Evolutionary conservation across 2,888 invertebrate genomes (phyloP).

Genomic region (Zootermopsis nevadensis): DNA sequence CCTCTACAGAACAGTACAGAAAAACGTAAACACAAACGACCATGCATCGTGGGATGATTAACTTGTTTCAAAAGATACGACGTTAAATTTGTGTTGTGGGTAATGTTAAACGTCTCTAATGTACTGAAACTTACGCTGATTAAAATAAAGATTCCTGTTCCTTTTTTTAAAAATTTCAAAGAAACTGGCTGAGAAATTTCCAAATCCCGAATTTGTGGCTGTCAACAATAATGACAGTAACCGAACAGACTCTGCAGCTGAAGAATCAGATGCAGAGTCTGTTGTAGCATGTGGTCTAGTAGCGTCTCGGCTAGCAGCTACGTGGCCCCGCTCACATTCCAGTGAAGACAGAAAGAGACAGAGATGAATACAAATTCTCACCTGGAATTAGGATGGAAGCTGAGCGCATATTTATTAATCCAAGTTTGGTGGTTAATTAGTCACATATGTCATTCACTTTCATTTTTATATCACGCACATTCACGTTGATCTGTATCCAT

Average conservation of each 20-base stretch:
- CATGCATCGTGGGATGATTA: too few relatives aligned
- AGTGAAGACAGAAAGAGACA: slow-evolving; percentile 3
- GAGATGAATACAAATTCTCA: slow-evolving; percentile 20
- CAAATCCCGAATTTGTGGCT: background rate
- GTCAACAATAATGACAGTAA: background rate
- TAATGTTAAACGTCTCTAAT: too few relatives aligned
- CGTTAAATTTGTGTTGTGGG: too few relatives aligned
- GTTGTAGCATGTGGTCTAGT: slow-evolving; percentile 6
- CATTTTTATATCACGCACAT: background rate
- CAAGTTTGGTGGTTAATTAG: background rate
- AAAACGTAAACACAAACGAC: too few relatives aligned
- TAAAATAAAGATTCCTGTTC: too few relatives aligned
- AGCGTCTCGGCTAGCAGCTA: slow-evolving; percentile 17
- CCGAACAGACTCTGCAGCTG: background rate
- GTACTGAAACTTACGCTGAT: too few relatives aligned
- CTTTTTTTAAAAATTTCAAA: too few relatives aligned
- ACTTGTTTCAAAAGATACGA: too few relatives aligned
- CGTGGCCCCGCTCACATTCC: slow-evolving; percentile 31
- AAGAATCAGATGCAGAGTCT: background rate
- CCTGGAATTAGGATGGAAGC: slow-evolving; percentile 24
- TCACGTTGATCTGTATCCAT: background rate
- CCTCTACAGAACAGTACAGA: too few relatives aligned
- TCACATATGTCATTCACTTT: background rate
- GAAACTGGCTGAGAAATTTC: too few relatives aligned
- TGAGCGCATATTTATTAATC: slow-evolving; percentile 28